Evolutionary conservation across 2,888 invertebrate genomes (phyloP), one percentile per base, ranked within the genome.

Genomic region (Lepeophtheirus nordmannii): DNA sequence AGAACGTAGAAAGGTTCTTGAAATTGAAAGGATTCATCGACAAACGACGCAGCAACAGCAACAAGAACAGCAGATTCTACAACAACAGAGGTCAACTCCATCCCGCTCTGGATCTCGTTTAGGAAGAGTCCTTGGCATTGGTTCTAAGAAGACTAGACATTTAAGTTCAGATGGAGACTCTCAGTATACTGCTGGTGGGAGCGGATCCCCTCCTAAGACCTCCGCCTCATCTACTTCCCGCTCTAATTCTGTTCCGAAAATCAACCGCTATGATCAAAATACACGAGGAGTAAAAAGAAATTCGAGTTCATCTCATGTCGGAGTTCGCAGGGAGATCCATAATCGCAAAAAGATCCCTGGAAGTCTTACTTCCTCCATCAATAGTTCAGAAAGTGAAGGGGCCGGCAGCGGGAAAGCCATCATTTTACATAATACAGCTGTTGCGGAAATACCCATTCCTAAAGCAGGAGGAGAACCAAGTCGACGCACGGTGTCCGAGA

Each of bases 381-480:
- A 70, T 60, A 69, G 69, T 57, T 69, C 69, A 39, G 70, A 69
- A 65, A 68, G 68, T 61, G 70, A 70, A 64, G 70, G 69, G 10
- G 63, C 68, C n/a, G 67, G 68, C 57, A 68, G 68, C 22, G 67
- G 67, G 12, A 69, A 67, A 22, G 66, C 67, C 57, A 62, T 64
- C 38, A 71, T 70, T 67, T 68, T 72, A 11, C 72, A 72, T 64
- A 71, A 71, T 22, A 70, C 71, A 10, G 70, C 71, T 8, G 71
- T 72, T 14, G 72, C 72, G 9, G 71, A 71, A 67, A 72, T 72
- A 58, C 72, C 72, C 17, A 65, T 71, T 58, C 59, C 70, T 38
- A 67, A 62, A 60, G 37, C 68, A 22, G 30, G 30, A 30, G 30
- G 30, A 30, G 30, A 30, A 5, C 3, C 7, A 30, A 17, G 17